Conservation (phyloP, 1,140 invertebrate genomes). For the Araneus ventricosus region DNA sequence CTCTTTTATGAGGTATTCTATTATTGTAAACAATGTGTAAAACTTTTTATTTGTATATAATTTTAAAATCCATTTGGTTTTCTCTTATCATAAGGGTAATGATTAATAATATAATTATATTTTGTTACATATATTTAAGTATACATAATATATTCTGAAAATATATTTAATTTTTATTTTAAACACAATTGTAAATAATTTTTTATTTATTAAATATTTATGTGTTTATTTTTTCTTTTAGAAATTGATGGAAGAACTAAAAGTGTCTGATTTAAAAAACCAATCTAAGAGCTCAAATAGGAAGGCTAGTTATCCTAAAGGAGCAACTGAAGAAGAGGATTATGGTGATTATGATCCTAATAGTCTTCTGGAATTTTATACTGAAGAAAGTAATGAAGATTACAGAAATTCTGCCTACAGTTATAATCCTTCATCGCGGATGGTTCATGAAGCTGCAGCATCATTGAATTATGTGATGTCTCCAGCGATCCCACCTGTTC, state of each 20-base stretch:
- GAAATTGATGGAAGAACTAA: constrained; percentile 66
- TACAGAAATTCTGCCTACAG: constrained; percentile 31
- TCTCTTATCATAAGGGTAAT: no score
- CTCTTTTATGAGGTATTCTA: no score
- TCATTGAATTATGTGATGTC: constrained; percentile 61
- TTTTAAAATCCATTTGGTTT: no score
- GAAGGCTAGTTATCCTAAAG: constrained; percentile 16
- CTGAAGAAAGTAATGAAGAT: constrained; percentile 60
- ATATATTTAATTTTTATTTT: no score
- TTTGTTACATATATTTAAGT: no score
- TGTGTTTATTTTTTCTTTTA: not conserved
- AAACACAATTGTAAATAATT: no score
- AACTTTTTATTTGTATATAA: no score
- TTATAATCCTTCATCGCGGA: constrained; percentile 41
- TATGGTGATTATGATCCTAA: constrained; percentile 74
- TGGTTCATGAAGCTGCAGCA: constrained; percentile 54
- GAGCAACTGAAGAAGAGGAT: constrained; percentile 71
- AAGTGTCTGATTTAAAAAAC: not conserved
- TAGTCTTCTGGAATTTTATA: constrained; percentile 73
- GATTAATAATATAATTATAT: no score
- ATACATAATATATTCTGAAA: no score
- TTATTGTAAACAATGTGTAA: no score
- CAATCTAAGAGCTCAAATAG: not conserved
- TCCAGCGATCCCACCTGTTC: constrained; percentile 42
- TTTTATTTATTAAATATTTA: no score